Conservation (phyloP, 2,113 vertebrate species). For the Upupa epops region DNA sequence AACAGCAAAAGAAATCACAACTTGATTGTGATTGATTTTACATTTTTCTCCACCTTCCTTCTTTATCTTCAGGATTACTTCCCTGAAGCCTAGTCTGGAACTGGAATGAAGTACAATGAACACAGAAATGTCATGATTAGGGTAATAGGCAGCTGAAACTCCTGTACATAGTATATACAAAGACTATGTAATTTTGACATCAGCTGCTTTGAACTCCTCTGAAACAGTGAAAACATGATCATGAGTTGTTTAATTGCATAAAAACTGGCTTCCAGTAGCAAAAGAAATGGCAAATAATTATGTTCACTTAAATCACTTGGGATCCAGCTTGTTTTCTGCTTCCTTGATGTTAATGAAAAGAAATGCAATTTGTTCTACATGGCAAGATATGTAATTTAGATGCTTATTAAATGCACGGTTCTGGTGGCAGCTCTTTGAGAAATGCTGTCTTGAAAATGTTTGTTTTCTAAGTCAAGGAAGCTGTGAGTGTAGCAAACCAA, state of each 20-base stretch:
- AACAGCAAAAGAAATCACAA: neutral
- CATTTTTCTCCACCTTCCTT: neutral
- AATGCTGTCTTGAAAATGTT: conserved; percentile 65
- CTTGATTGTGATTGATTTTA: neutral
- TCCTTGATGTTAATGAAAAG: conserved; percentile 77
- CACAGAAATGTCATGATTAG: neutral
- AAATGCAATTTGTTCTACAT: conserved; percentile 79
- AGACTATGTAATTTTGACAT: neutral
- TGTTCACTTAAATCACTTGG: conserved; percentile 56
- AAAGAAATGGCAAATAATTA: conserved; percentile 66
- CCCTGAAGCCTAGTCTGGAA: neutral
- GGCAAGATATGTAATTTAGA: conserved; percentile 75
- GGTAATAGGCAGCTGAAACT: neutral
- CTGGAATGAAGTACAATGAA: neutral
- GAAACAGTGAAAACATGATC: neutral
- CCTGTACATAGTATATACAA: neutral
- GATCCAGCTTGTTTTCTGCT: conserved; percentile 75
- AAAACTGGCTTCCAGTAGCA: conserved; percentile 54
- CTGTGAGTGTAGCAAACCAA: conserved; percentile 41
- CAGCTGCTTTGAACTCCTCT: conserved; percentile 3
- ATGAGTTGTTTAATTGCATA: conserved; percentile 66
- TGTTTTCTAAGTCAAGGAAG: conserved; percentile 62
- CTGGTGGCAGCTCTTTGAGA: conserved; percentile 56
- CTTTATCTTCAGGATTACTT: neutral
- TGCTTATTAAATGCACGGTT: conserved; percentile 70